phyloP scores from a whole-genome alignment of 2,888 invertebrate species.

The Cheilosia variabilis region DNA sequence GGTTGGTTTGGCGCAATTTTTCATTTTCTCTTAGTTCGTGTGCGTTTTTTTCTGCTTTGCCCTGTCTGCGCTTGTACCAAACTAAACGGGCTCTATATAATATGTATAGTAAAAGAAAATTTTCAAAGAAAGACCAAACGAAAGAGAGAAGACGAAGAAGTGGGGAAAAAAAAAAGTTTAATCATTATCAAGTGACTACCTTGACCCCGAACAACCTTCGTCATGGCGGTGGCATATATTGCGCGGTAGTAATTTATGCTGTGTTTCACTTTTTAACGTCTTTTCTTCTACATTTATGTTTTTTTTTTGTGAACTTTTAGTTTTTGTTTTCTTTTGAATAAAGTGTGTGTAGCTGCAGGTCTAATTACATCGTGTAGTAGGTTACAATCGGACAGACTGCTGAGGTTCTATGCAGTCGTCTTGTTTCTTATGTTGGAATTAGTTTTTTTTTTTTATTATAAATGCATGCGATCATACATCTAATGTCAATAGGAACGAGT shows the following conservation, averaged over 20 bases:
- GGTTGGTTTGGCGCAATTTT: constrained; percentile 59
- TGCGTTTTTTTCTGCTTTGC: constrained; percentile 13
- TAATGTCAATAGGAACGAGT: constrained; percentile 28
- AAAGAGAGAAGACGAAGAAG: constrained; percentile 42
- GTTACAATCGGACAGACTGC: constrained; percentile 26
- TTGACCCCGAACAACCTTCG: constrained; percentile 74
- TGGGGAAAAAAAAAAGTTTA: constrained; percentile 54
- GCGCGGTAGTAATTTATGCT: constrained; percentile 73
- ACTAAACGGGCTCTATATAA: constrained; percentile 13
- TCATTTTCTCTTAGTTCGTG: constrained; percentile 51
- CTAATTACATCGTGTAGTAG: constrained; percentile 60
- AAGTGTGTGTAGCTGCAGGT: constrained; percentile 59
- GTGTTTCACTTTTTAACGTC: constrained; percentile 70
- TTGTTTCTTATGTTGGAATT: constrained; percentile 16
- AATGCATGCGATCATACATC: constrained; percentile 2
- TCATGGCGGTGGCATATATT: constrained; percentile 71
- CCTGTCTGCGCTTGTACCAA: constrained; percentile 41
- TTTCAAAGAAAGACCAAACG: constrained; percentile 47
- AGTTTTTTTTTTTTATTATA: constrained; percentile 16
- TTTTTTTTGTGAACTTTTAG: constrained; percentile 18
- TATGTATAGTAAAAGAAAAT: constrained; percentile 54
- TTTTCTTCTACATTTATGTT: constrained; percentile 9
- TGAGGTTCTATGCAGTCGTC: constrained; percentile 7
- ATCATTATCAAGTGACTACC: constrained; percentile 75
- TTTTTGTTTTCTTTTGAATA: constrained; percentile 29